Evolutionary conservation across 2,113 vertebrate species (phyloP), one percentile per base, ranked within the genome.

Genomic region (Bothrops jararaca): DNA sequence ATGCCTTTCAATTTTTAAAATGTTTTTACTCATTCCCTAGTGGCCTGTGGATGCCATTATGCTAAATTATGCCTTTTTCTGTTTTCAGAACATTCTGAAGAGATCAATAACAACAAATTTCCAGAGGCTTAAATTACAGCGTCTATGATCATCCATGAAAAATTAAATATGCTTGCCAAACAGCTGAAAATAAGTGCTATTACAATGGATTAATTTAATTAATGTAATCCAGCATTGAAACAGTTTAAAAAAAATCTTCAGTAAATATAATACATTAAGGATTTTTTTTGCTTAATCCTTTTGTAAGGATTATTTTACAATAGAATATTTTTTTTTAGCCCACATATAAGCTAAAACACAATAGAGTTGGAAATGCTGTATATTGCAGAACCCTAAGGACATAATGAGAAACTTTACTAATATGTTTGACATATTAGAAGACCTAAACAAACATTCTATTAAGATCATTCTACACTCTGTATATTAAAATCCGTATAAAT

Each of bases 1-100:
- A 56, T 86, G 53, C 5, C 54, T 86, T 87, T 92, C n/a, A 88
- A 88, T 64, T 88, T 64, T 80, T 26, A 20, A 91, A 91, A 91
- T 42, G n/a, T 52, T 50, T 69, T 92, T 18, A 20, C 45, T 39
- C 48, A 54, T 39, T 7, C 39, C 54, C 15, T 57, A 56, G 80
- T 48, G 8, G 52, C 2, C 18, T 54, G 12, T 29, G 23, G 2
- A 88, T n/a, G 26, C 26, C 20, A 92, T n/a, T 54, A 11, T 54
- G 23, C 22, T 53, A 8, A n/a, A 88, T 54, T 69, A 60, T 22
- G 56, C 26, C 34, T 85, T 22, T 85, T 45, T 24, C 52, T 56
- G 60, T 57, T 92, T 89, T 23, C 52, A 89, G 52, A 39, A 5
- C 56, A 57, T 29, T 23, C 39, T 56, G 39, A 24, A 0, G 24